Evolutionary conservation across 2,888 invertebrate genomes (phyloP).

Genomic region (Ophioninae sp.): DNA sequence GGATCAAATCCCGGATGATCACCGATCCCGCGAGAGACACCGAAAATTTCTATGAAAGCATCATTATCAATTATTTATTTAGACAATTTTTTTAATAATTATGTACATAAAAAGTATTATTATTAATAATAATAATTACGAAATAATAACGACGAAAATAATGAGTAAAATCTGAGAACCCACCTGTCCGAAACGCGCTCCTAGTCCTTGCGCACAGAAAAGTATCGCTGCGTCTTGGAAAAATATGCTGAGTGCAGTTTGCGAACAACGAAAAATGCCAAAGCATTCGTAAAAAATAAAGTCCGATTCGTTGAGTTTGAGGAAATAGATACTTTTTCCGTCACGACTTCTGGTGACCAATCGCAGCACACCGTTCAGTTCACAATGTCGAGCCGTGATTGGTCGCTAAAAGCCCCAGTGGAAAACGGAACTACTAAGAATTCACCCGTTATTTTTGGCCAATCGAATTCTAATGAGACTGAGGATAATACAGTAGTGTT

Average conservation of each 20-base stretch:
- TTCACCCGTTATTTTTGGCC: too few species aligned
- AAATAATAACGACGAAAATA: too few species aligned
- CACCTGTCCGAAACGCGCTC: constrained; percentile 92
- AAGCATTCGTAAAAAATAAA: background rate
- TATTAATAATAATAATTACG: background rate
- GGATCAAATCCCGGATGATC: background rate
- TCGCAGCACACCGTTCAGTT: too few species aligned
- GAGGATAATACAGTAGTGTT: too few species aligned
- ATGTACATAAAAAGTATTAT: constrained; percentile 77
- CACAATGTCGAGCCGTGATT: too few species aligned
- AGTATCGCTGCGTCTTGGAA: constrained; percentile 96
- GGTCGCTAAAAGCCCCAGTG: too few species aligned
- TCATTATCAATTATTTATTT: constrained; percentile 78
- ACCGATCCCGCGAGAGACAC: constrained; percentile 45
- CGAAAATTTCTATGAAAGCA: constrained; percentile 73
- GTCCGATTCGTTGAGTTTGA: too few species aligned
- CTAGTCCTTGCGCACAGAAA: constrained; percentile 88
- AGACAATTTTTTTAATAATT: constrained; percentile 73
- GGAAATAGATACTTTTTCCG: too few species aligned
- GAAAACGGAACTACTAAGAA: too few species aligned
- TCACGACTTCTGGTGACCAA: too few species aligned
- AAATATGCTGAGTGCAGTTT: constrained; percentile 97
- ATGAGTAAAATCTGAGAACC: constrained; percentile 66
- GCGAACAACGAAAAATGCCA: constrained; percentile 78
- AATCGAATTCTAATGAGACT: too few species aligned